Conservation (phyloP, 2,113 vertebrate species). For the Podarcis cretensis region DNA sequence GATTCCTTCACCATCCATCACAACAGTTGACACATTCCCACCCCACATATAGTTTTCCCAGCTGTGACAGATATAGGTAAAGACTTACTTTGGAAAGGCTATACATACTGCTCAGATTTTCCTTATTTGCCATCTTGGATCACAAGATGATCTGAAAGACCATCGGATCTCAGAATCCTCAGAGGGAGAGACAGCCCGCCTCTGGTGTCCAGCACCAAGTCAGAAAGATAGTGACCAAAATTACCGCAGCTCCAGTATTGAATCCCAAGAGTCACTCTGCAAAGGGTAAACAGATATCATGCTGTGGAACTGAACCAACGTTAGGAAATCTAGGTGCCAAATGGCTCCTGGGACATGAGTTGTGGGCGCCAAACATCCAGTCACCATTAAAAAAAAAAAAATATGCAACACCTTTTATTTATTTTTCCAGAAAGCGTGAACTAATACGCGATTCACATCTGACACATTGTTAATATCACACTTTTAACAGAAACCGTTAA, state of each 20-base stretch:
- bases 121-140: conserved; percentile 28
- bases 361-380: too few relatives aligned
- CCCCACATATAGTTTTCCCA: too few relatives aligned
- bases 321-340: too few relatives aligned
- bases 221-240: not conserved
- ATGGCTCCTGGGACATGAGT: not conserved
- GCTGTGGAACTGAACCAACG: not conserved
- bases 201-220: not conserved
- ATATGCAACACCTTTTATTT: too few relatives aligned
- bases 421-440: too few relatives aligned
- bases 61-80: not conserved
- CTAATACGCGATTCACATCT: too few relatives aligned
- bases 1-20: not conserved
- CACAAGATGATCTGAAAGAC: not conserved
- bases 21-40: not conserved
- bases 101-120: not conserved
- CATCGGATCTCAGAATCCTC: not conserved
- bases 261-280: not conserved
- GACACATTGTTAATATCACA: too few relatives aligned
- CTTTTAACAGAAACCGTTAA: too few relatives aligned
- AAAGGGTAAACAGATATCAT: too few relatives aligned
- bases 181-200: not conserved
- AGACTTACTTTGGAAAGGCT: conserved; percentile 14
- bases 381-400: too few relatives aligned
- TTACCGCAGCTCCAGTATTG: too few relatives aligned